Conservation (phyloP, 2,888 invertebrate species). For the Athripsodes cinereus region DNA sequence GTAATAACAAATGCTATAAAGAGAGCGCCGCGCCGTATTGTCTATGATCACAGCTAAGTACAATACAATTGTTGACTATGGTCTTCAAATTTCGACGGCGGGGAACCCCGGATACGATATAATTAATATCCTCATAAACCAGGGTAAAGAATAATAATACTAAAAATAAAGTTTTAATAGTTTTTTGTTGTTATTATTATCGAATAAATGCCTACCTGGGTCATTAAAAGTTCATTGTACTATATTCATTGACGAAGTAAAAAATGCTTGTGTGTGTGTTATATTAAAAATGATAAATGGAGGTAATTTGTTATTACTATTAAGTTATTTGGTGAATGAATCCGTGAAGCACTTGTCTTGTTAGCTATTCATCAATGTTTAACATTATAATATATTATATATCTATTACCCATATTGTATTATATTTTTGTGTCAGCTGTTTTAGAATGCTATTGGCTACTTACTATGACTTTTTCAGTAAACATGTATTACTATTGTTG, state of each 20-base stretch:
- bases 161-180: background rate
- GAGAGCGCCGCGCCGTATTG: background rate
- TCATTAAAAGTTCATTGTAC: constrained; percentile 1
- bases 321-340: background rate
- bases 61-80: background rate
- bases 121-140: too few relatives aligned
- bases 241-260: background rate
- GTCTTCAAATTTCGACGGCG: background rate
- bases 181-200: background rate
- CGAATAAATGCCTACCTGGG: background rate
- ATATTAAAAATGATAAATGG: too few relatives aligned
- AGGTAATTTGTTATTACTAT: background rate
- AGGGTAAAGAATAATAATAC: too few relatives aligned
- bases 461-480: too few relatives aligned
- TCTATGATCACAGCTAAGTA: constrained; percentile 2
- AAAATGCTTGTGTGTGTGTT: too few relatives aligned
- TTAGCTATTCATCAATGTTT: too few relatives aligned
- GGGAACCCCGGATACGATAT: background rate
- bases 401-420: too few relatives aligned
- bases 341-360: background rate
- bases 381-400: too few relatives aligned
- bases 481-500: too few relatives aligned
- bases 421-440: too few relatives aligned
- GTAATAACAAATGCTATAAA: background rate
- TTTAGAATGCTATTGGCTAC: too few relatives aligned